Evolutionary conservation across 2,797 vertebrate species (phyloP).

Genomic region (Cephalopachus bancanus): DNA sequence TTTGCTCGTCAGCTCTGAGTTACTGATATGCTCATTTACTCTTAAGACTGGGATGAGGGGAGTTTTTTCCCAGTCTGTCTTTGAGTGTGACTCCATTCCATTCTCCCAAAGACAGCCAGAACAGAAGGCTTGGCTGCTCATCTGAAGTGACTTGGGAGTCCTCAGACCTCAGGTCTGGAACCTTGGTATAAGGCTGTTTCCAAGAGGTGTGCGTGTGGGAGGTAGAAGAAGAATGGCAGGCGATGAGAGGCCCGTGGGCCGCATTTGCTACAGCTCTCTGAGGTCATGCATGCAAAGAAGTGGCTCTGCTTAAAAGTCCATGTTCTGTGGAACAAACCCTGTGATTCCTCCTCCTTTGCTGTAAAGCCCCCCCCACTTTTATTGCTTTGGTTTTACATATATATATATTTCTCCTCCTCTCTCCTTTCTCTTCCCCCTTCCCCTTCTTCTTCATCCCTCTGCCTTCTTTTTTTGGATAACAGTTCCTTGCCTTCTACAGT

Average conservation of each 20-base stretch:
- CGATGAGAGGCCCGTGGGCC: background rate
- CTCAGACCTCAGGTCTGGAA: background rate
- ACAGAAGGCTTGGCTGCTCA: background rate
- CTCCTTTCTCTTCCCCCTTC: background rate
- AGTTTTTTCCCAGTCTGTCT: background rate
- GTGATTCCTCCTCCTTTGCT: background rate
- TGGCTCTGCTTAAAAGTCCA: conserved; percentile 31
- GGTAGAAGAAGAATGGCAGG: background rate
- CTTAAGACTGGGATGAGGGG: background rate
- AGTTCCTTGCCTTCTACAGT: conserved; percentile 11
- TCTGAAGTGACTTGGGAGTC: background rate
- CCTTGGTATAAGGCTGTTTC: background rate
- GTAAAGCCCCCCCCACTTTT: background rate
- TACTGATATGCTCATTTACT: background rate
- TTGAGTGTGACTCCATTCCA: background rate
- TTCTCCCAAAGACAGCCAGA: background rate
- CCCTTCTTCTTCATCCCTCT: background rate
- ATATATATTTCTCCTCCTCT: background rate
- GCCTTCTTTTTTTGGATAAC: background rate
- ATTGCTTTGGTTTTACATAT: background rate
- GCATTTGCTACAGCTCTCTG: background rate
- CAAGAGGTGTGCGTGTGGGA: background rate
- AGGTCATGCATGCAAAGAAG: background rate
- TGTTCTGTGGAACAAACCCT: background rate
- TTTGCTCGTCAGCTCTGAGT: background rate